phyloP scores from a whole-genome alignment of 1,140 invertebrate species.

The Drosophila ohnishii region DNA sequence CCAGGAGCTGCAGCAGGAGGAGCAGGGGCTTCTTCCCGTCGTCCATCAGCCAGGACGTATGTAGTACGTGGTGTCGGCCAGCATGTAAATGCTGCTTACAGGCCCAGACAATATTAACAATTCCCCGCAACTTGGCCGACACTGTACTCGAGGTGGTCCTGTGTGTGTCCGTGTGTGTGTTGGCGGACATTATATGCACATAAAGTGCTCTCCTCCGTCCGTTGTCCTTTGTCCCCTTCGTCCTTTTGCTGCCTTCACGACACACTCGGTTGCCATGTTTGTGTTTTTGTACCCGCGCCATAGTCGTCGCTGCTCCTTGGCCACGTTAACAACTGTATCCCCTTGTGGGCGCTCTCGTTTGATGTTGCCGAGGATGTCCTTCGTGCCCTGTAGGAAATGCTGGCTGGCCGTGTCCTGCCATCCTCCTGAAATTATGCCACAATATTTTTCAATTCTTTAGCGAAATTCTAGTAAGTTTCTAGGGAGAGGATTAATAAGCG shows the following conservation, averaged over 20 bases:
- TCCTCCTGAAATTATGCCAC: constrained; percentile 64
- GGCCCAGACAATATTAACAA: constrained; percentile 73
- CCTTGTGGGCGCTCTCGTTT: constrained; percentile 56
- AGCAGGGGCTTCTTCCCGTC: background rate
- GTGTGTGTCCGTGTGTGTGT: constrained; percentile 30
- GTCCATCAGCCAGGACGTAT: constrained; percentile 47
- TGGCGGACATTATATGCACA: constrained; percentile 56
- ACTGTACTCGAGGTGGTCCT: constrained; percentile 22
- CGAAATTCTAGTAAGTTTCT: background rate
- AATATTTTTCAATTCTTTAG: constrained; percentile 7
- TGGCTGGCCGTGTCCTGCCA: constrained; percentile 23
- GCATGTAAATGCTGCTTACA: constrained; percentile 73
- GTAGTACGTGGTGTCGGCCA: constrained; percentile 59
- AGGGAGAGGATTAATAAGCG: background rate
- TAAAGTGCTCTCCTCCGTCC: constrained; percentile 45
- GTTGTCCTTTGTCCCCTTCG: constrained; percentile 9
- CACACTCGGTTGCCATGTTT: constrained; percentile 63
- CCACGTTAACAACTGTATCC: constrained; percentile 74
- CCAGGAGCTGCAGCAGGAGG: background rate
- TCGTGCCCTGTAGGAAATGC: constrained; percentile 65
- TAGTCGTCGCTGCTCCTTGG: constrained; percentile 48
- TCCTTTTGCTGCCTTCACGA: constrained; percentile 33
- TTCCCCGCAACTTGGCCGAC: constrained; percentile 58
- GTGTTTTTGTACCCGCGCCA: constrained; percentile 47
- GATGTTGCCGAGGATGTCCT: constrained; percentile 47